phyloP scores from a whole-genome alignment of 2,888 invertebrate genomes.

The Cecidostiba fungosa region DNA sequence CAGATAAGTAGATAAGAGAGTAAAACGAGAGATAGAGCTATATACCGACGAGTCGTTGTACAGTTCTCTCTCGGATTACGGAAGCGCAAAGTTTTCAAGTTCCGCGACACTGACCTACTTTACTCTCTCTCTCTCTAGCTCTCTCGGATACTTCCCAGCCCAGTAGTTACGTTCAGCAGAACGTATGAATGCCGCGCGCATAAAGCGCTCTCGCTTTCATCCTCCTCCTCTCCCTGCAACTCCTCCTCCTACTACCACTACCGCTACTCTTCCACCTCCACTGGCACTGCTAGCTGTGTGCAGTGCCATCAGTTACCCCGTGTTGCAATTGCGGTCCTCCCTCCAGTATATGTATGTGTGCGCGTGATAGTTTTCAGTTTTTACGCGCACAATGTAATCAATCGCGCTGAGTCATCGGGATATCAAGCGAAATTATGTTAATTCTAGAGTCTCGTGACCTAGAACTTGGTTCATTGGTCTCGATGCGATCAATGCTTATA shows the following conservation, averaged over 20 bases:
- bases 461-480: no score
- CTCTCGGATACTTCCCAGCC: slow-evolving; percentile 73
- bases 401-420: no score
- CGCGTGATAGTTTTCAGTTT: no score
- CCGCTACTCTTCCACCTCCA: slow-evolving; percentile 59
- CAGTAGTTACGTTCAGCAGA: slow-evolving; percentile 77
- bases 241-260: slow-evolving; percentile 41
- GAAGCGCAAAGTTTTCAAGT: slow-evolving; percentile 79
- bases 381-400: no score
- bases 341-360: neutral
- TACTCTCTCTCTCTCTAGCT: slow-evolving; percentile 67
- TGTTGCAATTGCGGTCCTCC: slow-evolving; percentile 57
- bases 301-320: slow-evolving; percentile 65
- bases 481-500: no score
- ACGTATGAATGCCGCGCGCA: slow-evolving; percentile 76
- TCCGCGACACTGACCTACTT: slow-evolving; percentile 80
- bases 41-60: slow-evolving; percentile 63
- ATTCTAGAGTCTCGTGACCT: no score
- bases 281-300: slow-evolving; percentile 43
- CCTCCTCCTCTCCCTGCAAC: slow-evolving; percentile 66
- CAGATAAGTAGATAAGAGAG: slow-evolving; percentile 56
- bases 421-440: no score
- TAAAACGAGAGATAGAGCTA: slow-evolving; percentile 41
- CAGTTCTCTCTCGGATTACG: slow-evolving; percentile 76
- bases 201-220: slow-evolving; percentile 77